Base-by-base conservation (phyloP, 2,888 invertebrate species). In the Drosophila gaucha region DNA sequence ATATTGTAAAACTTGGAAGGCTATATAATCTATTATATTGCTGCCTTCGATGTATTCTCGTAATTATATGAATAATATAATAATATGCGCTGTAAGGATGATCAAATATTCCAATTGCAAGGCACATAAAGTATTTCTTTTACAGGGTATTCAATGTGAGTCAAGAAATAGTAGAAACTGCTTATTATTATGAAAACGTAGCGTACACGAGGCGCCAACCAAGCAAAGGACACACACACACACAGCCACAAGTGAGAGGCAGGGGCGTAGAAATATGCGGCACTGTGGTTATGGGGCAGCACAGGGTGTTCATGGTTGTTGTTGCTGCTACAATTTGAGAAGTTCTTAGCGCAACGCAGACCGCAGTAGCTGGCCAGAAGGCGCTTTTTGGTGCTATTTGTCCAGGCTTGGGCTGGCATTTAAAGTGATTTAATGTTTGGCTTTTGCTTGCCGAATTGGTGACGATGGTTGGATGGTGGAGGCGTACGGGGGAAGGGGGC, bases 381-480 rank as follows among this genome's bases (percentile, higher is more conserved):
- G 51, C 57, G 44, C 18, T 44, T 54, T 36, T 51, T 55, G 54
- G 20, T 24, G 44, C 41, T 80, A 80, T 83, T 83, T 86, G 86
- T 70, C 78, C 84, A 77, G 60, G 67, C 82, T 82, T 71, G 70
- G 73, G 68, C 68, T 85, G 82, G 87, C 83, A 85, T 83, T 83
- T 83, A 75, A 83, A 83, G 83, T 87, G 83, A 87, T 87, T 83
- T 87, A 82, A 87, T 87, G 85, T 87, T 83, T 87, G 83, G 74
- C 86, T 87, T 86, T 85, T 78, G 66, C 84, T 68, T 63, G 56
- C 56, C 36, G 66, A 60, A 74, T 67, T 70, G 73, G 69, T 63
- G 80, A 44, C 47, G 52, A 57, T 69, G 56, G 8, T 26, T 16
- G 39, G 10, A 10, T 9, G 22, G 18, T 12, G 6, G 10, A 12